Evolutionary conservation across 1,140 invertebrate genomes (phyloP), one percentile per base, ranked within the genome.

Genomic region (Sycobia sp.): DNA sequence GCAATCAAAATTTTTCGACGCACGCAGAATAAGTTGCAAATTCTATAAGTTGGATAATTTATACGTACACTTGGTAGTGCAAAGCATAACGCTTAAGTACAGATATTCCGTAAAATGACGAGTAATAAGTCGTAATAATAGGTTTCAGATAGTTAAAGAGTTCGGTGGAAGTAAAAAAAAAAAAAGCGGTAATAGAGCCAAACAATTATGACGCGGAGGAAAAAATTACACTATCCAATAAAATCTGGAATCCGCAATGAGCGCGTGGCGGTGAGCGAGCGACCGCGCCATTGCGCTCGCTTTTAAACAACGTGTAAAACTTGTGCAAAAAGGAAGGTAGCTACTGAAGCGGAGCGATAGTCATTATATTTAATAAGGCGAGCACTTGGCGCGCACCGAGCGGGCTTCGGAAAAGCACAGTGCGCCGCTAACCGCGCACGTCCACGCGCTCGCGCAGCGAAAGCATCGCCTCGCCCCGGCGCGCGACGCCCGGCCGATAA

Each of bases 291-390:
- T n/a, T n/a, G n/a, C 5, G 16, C 1, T 32, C 20, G 16, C 20
- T 16, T 44, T 58, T 38, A 38, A 58, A 58, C 43, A 58, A 49
- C 38, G 58, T 53, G 49, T 60, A 60, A 59, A 60, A 51, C 34
- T 39, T 34, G 29, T 34, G 23, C 16, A 27, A 54, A 44, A 36
- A 51, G 23, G 18, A 27, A 39, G 34, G 16, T 16, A 53, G 39
- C 41, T 47, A 55, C 38, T 46, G 60, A 55, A 49, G 51, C 60
- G 10, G 38, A 22, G 29, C 43, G 60, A 62, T 62, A 55, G 34
- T 56, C 56, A 62, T 62, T 62, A 62, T 44, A 32, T 49, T 55
- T 56, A 62, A 55, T 62, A 62, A 62, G 60, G 18, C 20, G 23
- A 10, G 47, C 23, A 13, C 23, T 27, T 29, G 38, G 47, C 38